phyloP scores from a whole-genome alignment of 1,140 invertebrate species.

The Temnothorax curvispinosus region DNA sequence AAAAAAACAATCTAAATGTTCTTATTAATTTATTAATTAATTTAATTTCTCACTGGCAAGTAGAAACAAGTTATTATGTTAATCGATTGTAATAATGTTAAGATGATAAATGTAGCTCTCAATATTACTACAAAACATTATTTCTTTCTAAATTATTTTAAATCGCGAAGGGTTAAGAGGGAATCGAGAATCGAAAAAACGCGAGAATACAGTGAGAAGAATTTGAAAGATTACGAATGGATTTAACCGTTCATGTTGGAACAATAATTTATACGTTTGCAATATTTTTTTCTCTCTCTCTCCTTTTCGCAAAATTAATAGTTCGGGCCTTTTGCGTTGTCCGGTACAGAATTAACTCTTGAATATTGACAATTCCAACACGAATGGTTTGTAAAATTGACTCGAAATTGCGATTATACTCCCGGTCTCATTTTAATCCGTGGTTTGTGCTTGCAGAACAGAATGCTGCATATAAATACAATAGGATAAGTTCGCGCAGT shows the following conservation, averaged over 20 bases:
- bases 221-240: not conserved
- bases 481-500: not conserved
- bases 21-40: constrained; percentile 7
- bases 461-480: not conserved
- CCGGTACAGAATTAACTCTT: not conserved
- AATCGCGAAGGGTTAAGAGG: not conserved
- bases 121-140: constrained; percentile 3
- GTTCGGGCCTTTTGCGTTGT: not conserved
- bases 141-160: constrained; percentile 10
- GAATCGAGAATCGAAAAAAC: not conserved
- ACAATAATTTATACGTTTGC: constrained; percentile 11
- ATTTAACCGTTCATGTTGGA: constrained; percentile 28
- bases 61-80: not conserved
- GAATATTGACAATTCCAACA: constrained; percentile 9
- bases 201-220: not conserved
- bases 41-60: not conserved
- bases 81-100: not conserved
- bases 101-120: not conserved
- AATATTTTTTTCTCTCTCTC: not conserved
- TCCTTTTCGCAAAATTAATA: not conserved
- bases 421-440: constrained; percentile 15
- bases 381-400: constrained; percentile 25
- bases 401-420: constrained; percentile 31
- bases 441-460: constrained; percentile 17
- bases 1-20: not conserved